A percentile compares a stretch with the other conserved stretches of the same genome.
phyloP scores from a whole-genome alignment of 2,888 invertebrate species.

The Bruchidius siliquastri region DNA sequence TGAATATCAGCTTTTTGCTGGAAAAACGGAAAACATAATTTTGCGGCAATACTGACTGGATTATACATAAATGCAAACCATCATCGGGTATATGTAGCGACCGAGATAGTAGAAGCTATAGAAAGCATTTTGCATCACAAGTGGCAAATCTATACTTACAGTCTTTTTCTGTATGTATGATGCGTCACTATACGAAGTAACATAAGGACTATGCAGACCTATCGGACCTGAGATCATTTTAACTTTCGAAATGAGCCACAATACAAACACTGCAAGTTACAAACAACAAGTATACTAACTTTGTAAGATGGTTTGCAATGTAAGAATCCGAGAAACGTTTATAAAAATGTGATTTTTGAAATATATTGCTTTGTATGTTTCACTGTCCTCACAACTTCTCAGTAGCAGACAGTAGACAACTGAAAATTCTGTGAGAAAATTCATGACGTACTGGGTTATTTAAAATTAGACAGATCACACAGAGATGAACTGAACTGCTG shows the following conservation, averaged over 20 bases:
- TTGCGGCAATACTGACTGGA: too few relatives aligned
- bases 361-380: background rate
- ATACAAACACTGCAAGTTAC: background rate
- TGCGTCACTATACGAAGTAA: constrained; percentile 56
- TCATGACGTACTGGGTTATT: constrained; percentile 8
- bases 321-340: background rate
- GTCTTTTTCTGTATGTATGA: constrained; percentile 47
- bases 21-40: too few relatives aligned
- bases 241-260: background rate
- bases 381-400: background rate
- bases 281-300: background rate
- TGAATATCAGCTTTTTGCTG: too few relatives aligned
- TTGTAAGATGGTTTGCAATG: background rate
- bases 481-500: background rate
- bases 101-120: too few relatives aligned
- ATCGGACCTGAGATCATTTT: constrained; percentile 30
- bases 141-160: constrained; percentile 26
- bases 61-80: too few relatives aligned
- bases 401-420: background rate
- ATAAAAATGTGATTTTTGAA: background rate
- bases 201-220: constrained; percentile 28
- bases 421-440: constrained; percentile 3
- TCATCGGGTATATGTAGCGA: too few relatives aligned
- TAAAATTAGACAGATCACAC: constrained; percentile 18
- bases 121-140: background rate